These are phyloP conservation scores for Pristionchus japonicus DNA, from an alignment of 2,888 invertebrate genomes.

Conservation along the genomic window DNA sequence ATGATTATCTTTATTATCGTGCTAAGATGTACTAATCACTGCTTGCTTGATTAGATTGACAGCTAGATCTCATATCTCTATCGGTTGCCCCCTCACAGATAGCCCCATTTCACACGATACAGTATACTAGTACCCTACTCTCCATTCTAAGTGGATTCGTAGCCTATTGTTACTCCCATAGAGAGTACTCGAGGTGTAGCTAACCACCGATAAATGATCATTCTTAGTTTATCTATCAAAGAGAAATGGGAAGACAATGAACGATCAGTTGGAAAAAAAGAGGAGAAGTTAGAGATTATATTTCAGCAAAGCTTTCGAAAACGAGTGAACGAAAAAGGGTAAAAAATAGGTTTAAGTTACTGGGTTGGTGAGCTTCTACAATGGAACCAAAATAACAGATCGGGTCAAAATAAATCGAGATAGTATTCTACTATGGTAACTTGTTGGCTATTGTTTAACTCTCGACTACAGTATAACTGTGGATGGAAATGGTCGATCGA, in stretches of 20 bases:
- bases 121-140: conserved; percentile 19
- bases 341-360: background rate
- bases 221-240: conserved; percentile 1
- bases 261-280: background rate
- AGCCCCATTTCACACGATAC: conserved; percentile 18
- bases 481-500: background rate
- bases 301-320: background rate
- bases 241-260: conserved; percentile 3
- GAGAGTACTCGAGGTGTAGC: background rate
- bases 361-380: background rate
- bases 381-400: background rate
- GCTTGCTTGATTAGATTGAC: background rate
- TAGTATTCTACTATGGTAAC: background rate
- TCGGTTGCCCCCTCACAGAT: conserved; percentile 18
- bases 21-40: background rate
- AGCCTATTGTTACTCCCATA: background rate
- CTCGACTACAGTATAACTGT: background rate
- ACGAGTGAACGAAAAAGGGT: background rate
- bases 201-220: conserved; percentile 7
- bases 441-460: background rate
- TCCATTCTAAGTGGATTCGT: background rate
- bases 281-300: background rate
- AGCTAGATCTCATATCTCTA: conserved; percentile 37
- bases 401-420: background rate
- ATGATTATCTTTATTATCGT: background rate